Evolutionary conservation across 2,113 vertebrate species (phyloP).

Genomic region (Ptilonorhynchus violaceus): DNA sequence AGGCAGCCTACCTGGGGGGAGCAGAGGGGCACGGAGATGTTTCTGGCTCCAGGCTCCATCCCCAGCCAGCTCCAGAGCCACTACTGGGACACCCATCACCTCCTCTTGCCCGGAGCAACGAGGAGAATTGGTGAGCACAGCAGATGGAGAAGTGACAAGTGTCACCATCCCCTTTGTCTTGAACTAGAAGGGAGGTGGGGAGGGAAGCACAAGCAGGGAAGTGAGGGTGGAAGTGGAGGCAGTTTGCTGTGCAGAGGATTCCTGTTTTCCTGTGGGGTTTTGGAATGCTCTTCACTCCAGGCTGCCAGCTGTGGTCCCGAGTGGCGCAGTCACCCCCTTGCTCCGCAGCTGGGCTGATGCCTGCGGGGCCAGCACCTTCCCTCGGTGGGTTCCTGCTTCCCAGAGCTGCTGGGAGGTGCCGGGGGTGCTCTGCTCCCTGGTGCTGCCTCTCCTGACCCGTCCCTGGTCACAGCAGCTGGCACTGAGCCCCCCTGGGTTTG

Average conservation of each 20-base stretch:
- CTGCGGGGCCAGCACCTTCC: fast-evolving
- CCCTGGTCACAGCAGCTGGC: background rate
- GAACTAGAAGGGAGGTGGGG: background rate
- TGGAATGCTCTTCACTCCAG: fast-evolving
- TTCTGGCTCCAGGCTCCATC: background rate
- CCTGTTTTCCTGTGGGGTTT: background rate
- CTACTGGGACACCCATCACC: background rate
- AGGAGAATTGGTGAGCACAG: background rate
- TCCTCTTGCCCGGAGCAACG: background rate
- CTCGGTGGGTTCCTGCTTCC: fast-evolving
- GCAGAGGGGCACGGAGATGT: background rate
- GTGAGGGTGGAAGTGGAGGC: background rate
- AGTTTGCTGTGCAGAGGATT: background rate
- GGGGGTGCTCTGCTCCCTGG: background rate
- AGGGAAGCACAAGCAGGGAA: background rate
- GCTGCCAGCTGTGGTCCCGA: background rate
- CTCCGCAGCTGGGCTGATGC: fast-evolving
- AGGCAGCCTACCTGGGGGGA: background rate
- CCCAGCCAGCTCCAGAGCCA: background rate
- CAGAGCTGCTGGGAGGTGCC: background rate
- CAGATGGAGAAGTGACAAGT: background rate
- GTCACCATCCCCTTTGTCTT: background rate
- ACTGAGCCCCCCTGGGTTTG: background rate
- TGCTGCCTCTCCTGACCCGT: background rate
- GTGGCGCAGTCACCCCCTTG: fast-evolving